Percentiles rank a stretch among this genome's conserved stretches.
Conservation (phyloP, 2,113 vertebrate genomes). For the Platysteira castanea region DNA sequence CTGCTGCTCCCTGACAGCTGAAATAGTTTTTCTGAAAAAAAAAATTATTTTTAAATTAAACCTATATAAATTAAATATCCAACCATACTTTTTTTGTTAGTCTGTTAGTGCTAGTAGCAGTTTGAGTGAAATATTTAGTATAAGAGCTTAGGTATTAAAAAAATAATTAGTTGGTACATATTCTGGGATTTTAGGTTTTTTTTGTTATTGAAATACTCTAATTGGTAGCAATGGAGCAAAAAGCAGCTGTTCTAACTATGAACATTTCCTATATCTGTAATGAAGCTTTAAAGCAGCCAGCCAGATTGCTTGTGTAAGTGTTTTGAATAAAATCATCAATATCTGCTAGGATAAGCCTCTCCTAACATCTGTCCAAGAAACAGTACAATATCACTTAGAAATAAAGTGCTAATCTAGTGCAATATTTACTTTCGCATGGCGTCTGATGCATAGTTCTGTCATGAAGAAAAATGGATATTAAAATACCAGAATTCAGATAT, state of each 20-base stretch:
- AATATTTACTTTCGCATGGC: background rate
- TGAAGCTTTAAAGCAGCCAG: background rate
- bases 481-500: background rate
- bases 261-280: background rate
- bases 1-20: background rate
- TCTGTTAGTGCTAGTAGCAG: background rate
- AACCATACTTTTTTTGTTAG: background rate
- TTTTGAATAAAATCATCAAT: slow-evolving; percentile 2
- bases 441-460: background rate
- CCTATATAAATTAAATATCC: background rate
- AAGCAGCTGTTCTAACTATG: background rate
- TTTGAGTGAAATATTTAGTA: background rate
- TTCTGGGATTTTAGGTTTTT: background rate
- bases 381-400: background rate
- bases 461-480: background rate
- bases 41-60: background rate
- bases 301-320: background rate
- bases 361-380: background rate
- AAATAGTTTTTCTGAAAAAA: background rate
- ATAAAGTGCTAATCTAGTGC: background rate
- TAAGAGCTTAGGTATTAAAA: background rate
- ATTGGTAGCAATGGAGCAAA: background rate
- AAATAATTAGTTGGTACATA: background rate
- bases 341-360: background rate
- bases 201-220: background rate